Conservation (phyloP, 23 tunicate genomes). For the Trididemnum clinides region DNA sequence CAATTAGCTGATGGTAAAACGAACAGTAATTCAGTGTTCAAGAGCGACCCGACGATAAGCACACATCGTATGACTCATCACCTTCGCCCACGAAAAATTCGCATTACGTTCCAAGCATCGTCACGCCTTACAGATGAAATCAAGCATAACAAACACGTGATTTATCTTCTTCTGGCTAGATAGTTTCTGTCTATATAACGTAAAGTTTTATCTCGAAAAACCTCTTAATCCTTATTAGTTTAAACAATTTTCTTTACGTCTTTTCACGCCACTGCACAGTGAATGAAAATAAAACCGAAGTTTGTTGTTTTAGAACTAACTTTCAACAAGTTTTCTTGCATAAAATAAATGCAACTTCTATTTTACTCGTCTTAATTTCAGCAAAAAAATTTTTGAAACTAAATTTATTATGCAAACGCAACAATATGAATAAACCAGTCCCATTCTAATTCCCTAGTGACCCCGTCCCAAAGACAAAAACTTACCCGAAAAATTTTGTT, state of each 20-base stretch:
- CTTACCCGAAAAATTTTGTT: too few relatives aligned
- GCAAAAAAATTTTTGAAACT: too few relatives aligned
- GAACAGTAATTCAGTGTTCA: too few relatives aligned
- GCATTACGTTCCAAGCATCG: background rate
- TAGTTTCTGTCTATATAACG: background rate
- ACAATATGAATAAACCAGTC: too few relatives aligned
- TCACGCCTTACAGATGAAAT: background rate
- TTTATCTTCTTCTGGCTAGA: background rate
- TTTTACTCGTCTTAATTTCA: too few relatives aligned
- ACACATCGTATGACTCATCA: background rate
- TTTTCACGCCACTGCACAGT: constrained; percentile 16
- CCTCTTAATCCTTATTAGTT: constrained; percentile 12
- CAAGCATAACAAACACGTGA: constrained; percentile 19
- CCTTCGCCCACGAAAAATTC: background rate
- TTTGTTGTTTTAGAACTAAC: background rate
- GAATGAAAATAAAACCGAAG: background rate
- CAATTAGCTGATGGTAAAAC: background rate
- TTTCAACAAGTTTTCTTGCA: too few relatives aligned
- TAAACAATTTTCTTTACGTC: background rate
- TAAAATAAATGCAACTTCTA: too few relatives aligned
- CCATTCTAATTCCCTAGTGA: too few relatives aligned
- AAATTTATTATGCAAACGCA: background rate
- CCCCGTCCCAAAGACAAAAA: too few relatives aligned
- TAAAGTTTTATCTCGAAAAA: background rate
- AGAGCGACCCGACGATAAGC: too few relatives aligned